Evolutionary conservation across 2,113 vertebrate genomes (phyloP).

Genomic region (Aspiorhynchus laticeps): DNA sequence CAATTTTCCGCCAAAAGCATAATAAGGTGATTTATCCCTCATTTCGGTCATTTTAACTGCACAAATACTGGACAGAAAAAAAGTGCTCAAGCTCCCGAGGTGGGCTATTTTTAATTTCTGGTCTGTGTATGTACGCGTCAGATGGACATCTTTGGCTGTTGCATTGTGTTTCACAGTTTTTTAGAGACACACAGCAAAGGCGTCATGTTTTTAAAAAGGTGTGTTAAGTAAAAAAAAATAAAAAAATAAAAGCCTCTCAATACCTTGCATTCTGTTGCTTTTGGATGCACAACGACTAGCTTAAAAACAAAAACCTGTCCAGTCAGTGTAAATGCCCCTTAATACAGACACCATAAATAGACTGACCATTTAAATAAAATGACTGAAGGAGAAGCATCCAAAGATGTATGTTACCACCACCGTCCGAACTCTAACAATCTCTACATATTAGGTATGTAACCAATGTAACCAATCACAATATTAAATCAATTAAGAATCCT

Average conservation of each 20-base stretch:
- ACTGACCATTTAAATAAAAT: too few species aligned
- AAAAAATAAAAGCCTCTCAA: background rate
- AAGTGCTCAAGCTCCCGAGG: background rate
- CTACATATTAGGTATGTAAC: background rate
- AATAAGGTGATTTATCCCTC: background rate
- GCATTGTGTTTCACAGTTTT: background rate
- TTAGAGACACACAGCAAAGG: background rate
- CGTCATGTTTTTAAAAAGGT: background rate
- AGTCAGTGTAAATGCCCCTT: background rate
- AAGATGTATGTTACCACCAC: too few species aligned
- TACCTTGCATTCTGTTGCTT: background rate
- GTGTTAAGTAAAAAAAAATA: background rate
- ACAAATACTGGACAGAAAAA: background rate
- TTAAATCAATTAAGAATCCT: background rate
- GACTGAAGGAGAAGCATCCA: too few species aligned
- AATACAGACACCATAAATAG: background rate
- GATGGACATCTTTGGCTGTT: constrained; percentile 4
- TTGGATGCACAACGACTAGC: background rate
- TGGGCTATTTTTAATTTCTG: background rate
- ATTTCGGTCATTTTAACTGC: background rate
- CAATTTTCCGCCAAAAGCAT: background rate
- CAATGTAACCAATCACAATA: background rate
- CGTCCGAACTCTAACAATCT: background rate
- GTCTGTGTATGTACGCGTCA: background rate
- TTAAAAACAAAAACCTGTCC: background rate